Conservation (phyloP, 2,113 vertebrate species). For the Syngnathus floridae region DNA sequence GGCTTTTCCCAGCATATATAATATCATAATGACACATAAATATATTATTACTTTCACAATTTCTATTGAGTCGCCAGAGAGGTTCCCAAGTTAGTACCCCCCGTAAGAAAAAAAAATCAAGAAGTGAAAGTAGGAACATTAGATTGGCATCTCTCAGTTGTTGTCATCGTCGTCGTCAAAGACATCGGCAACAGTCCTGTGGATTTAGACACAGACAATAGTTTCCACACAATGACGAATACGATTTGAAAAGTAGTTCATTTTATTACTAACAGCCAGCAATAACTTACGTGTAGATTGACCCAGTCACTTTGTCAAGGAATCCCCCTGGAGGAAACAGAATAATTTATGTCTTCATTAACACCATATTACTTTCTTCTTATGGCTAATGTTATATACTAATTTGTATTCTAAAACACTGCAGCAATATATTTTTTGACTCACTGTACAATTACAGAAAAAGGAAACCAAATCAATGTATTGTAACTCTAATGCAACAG, state of each 20-base stretch:
- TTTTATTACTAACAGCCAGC: background rate
- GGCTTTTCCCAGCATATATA: background rate
- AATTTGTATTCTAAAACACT: too few species aligned
- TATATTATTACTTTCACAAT: constrained; percentile 41
- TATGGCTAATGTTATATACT: too few species aligned
- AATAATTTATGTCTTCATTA: background rate
- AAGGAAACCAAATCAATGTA: too few species aligned
- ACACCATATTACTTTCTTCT: too few species aligned
- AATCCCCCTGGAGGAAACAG: constrained; percentile 67
- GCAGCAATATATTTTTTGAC: too few species aligned
- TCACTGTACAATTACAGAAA: too few species aligned
- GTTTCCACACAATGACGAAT: background rate
- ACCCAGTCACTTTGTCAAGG: constrained; percentile 74
- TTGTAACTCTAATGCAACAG: too few species aligned
- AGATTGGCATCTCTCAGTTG: constrained; percentile 43
- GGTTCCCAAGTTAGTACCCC: constrained; percentile 34
- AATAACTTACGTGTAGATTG: constrained; percentile 75
- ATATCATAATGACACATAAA: constrained; percentile 45
- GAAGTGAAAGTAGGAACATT: constrained; percentile 47
- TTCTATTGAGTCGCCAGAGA: constrained; percentile 24
- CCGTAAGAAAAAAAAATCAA: constrained; percentile 43
- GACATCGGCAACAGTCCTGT: constrained; percentile 74
- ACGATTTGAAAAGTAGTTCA: background rate
- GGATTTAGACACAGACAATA: constrained; percentile 15
- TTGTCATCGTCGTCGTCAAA: constrained; percentile 69